Evolutionary conservation across 2,888 invertebrate species (phyloP).

Genomic region (Hemaris fuciformis): DNA sequence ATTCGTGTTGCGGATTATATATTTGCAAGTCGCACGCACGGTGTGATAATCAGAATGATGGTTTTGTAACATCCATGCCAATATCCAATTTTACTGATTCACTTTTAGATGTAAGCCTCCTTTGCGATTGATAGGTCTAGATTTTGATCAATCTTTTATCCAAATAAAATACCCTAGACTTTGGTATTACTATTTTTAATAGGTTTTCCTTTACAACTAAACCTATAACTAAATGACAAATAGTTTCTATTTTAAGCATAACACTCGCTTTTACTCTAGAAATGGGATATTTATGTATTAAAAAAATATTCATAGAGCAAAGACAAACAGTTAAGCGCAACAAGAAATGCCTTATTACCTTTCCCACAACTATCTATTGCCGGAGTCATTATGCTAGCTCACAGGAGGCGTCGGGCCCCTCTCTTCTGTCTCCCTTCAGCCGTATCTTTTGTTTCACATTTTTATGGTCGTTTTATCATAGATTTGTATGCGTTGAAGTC

Average conservation of each 20-base stretch:
- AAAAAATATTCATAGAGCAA: not conserved
- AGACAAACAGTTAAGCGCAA: not conserved
- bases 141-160: too few species aligned
- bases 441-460: slow-evolving; percentile 10
- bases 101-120: too few species aligned
- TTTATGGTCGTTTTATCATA: slow-evolving; percentile 20
- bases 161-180: too few species aligned
- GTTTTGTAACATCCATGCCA: too few species aligned
- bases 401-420: not conserved
- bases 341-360: not conserved
- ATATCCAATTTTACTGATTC: too few species aligned
- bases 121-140: too few species aligned
- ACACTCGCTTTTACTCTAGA: not conserved
- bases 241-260: not conserved
- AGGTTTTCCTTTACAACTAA: too few species aligned
- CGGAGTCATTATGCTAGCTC: not conserved
- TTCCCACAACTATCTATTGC: not conserved
- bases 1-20: not conserved
- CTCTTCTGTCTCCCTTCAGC: slow-evolving; percentile 14
- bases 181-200: too few species aligned
- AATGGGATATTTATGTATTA: not conserved
- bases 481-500: not conserved
- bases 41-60: not conserved
- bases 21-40: not conserved
- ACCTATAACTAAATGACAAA: too few species aligned